Conservation (phyloP, 2,888 invertebrate species). For the Cosmia pyralina region DNA sequence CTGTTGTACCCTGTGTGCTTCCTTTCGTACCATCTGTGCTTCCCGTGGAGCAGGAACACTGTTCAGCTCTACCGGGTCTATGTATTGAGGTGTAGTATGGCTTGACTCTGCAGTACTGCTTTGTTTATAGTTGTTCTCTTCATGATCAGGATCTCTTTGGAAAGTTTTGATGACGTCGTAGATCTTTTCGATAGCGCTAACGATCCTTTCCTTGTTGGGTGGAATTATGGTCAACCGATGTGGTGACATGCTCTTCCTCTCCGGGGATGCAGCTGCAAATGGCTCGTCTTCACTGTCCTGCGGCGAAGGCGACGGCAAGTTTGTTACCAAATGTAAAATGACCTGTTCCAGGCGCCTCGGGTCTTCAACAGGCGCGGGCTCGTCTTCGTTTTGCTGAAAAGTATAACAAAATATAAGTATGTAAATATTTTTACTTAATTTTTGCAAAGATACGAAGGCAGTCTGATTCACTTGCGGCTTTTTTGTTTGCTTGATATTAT, state of each 20-base stretch:
- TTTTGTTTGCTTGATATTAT: neutral
- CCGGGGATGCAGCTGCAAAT: slow-evolving; percentile 26
- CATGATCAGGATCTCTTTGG: slow-evolving; percentile 43
- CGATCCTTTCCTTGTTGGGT: slow-evolving; percentile 78
- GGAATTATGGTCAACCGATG: slow-evolving; percentile 77
- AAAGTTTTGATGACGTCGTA: slow-evolving; percentile 75
- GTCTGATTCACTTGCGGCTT: neutral
- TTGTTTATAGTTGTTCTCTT: neutral
- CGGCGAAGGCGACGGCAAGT: slow-evolving; percentile 75
- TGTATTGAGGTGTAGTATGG: slow-evolving; percentile 8
- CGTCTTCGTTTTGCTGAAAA: slow-evolving; percentile 69
- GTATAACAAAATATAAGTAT: slow-evolving; percentile 8
- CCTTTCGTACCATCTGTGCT: slow-evolving; percentile 8
- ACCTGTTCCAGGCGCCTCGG: slow-evolving; percentile 92
- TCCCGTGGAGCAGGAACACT: neutral
- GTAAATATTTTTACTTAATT: neutral
- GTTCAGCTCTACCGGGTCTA: slow-evolving; percentile 4
- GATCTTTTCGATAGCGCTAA: slow-evolving; percentile 82
- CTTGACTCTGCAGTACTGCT: slow-evolving; percentile 1
- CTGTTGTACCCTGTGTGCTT: neutral
- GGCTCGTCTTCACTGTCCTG: slow-evolving; percentile 35
- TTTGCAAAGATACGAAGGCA: neutral
- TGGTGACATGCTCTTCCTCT: slow-evolving; percentile 35
- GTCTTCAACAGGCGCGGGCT: slow-evolving; percentile 90
- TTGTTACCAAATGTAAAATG: slow-evolving; percentile 91